Conservation (phyloP, 2,113 vertebrate species). For the Lichenostomus cassidix region DNA sequence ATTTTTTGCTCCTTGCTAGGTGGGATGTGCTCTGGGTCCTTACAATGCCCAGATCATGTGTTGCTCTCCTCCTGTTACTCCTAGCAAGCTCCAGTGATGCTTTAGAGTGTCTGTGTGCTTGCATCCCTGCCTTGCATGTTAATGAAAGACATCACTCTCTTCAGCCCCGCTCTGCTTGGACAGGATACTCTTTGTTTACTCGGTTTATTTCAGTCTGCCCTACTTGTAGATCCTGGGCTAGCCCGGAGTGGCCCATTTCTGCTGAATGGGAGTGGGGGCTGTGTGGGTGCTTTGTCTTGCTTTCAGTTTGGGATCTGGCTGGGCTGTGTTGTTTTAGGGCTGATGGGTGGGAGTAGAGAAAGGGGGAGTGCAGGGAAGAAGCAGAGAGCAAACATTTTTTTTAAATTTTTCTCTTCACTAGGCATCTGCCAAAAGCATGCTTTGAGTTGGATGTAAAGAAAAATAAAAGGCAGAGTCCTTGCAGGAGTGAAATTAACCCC, state of each 20-base stretch:
- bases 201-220: constrained; percentile 72
- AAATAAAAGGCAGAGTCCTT: constrained; percentile 22
- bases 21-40: neutral
- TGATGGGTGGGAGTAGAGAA: constrained; percentile 4
- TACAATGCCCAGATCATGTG: neutral
- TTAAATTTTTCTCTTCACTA: neutral
- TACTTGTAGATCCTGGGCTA: constrained; percentile 58
- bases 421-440: neutral
- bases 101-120: constrained; percentile 73
- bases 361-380: neutral
- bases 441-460: neutral
- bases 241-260: constrained; percentile 19
- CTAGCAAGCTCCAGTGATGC: constrained; percentile 60
- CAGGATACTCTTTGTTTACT: constrained; percentile 83
- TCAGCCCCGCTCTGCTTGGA: constrained; percentile 75
- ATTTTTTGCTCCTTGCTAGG: neutral
- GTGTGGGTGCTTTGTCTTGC: constrained; percentile 62
- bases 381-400: neutral
- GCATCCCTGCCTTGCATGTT: constrained; percentile 84
- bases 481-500: neutral
- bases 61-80: neutral
- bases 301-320: constrained; percentile 37
- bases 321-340: constrained; percentile 31
- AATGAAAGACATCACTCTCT: constrained; percentile 79
- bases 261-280: constrained; percentile 49